Base-by-base conservation (phyloP, 2,113 vertebrate genomes). In the Plotosus lineatus region DNA sequence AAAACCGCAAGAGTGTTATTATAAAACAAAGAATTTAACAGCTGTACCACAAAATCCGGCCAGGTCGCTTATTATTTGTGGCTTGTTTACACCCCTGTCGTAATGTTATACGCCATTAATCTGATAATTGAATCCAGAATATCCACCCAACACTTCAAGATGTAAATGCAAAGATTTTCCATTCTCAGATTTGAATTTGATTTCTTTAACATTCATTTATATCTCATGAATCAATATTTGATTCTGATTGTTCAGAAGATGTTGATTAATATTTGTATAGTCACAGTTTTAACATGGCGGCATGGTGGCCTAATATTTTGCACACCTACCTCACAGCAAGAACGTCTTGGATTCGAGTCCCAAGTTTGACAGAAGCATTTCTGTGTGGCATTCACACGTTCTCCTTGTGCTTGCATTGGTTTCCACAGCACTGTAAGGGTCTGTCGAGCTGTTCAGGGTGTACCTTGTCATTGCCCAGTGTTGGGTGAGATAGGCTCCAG, bases 1-100 rank as follows among this genome's bases (percentile, higher is more conserved):
- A n/a, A n/a, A n/a, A n/a, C n/a, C n/a, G n/a, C n/a, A n/a, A n/a
- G n/a, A n/a, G n/a, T n/a, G n/a, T n/a, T n/a, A n/a, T 56, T 66
- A 75, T 44, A 81, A 19, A 46, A 33, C 55, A 19, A 48, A 53
- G 19, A 19, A 31, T 68, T 66, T 36, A 33, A 77, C 60, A 63
- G 78, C 26, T 48, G n/a, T n/a, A n/a, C n/a, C n/a, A 19, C 9
- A 55, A 14, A 48, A 38, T 46, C 23, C 44, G 56, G n/a, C 21
- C 44, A 1, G 44, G 61, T 65, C 36, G 40, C 19, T 19, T 40
- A 36, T 40, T 63, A 10, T 6, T 21, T 14, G n/a, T 4, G 15
- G 4, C 40, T 23, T 2, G 65, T 68, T 44, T 19, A 48, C 44
- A 71, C 44, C 12, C 12, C 31, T 28, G 26, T 38, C n/a, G 28